Evolutionary conservation across 2,888 invertebrate species (phyloP), one percentile per base, ranked within the genome.

Genomic region (Dasysyrphus albostriatus): DNA sequence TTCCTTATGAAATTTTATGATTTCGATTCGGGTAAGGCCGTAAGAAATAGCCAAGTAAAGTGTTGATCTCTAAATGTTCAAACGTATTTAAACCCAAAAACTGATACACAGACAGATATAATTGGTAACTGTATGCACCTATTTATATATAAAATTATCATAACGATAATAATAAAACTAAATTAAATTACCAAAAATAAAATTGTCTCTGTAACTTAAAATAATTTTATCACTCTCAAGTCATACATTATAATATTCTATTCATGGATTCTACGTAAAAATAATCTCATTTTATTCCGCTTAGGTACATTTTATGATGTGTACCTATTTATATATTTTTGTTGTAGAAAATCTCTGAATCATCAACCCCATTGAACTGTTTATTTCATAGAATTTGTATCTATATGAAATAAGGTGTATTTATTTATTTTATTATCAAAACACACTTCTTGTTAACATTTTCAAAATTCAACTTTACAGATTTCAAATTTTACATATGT

Each of bases 341-440:
- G n/a, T 34, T 49, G 19, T 49, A 56, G 34, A 39, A 70, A 49
- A 10, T 37, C n/a, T 10, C 14, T 81, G 75, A 81, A 70, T 81
- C 81, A 81, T 81, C 75, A 81, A 75, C 75, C 75, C 16, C 75
- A 63, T 63, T 29, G 61, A 75, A 32, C 54, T 70, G 32, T 74
- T 24, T 39, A 7, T 24, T 51, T 10, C 12, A 39, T 9, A 37
- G 29, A 69, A 42, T 47, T 34, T 34, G 32, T 44, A 34, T n/a
- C n/a, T n/a, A n/a, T 42, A 34, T 39, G 12, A 29, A 39, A 74
- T 54, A 54, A n/a, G 29, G n/a, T 29, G 54, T 51, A 5, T 24
- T 42, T 61, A 9, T 49, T 37, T 34, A 8, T 12, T 5, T 44
- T 44, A 24, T 19, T 9, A 19, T 32, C 39, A 49, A 51, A 49